Percentiles rank a stretch among this genome's conserved stretches.
Evolutionary conservation across 2,113 vertebrate genomes (phyloP).

Genomic region (Cyprinodon brontotheroides): DNA sequence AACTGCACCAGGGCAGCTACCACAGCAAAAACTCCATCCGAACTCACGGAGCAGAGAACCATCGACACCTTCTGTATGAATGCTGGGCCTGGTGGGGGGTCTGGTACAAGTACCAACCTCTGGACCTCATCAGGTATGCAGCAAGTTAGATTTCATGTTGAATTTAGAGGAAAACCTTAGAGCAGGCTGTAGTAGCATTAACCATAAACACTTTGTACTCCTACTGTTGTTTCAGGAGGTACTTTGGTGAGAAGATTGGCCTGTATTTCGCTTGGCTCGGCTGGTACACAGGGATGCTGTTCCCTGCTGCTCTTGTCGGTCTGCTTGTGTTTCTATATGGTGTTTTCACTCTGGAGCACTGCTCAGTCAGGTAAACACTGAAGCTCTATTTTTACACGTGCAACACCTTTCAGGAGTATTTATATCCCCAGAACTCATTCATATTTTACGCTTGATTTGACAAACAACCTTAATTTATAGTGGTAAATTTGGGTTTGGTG

Average conservation of each 20-base stretch:
- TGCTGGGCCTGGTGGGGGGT: conserved; percentile 95
- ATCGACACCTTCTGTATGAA: conserved; percentile 90
- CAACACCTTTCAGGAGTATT: not conserved
- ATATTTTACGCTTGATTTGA: not conserved
- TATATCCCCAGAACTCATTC: not conserved
- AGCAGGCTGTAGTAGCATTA: not conserved
- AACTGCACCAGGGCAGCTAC: conserved; percentile 85
- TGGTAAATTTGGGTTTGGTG: conserved; percentile 44
- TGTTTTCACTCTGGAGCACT: conserved; percentile 89
- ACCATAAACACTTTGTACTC: not conserved
- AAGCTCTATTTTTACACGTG: not conserved
- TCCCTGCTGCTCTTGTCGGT: conserved; percentile 93
- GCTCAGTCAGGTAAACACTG: conserved; percentile 90
- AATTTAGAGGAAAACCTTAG: not conserved
- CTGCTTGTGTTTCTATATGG: conserved; percentile 94
- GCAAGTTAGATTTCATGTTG: not conserved
- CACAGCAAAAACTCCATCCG: conserved; percentile 92
- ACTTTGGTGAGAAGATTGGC: conserved; percentile 97
- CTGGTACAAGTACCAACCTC: conserved; percentile 96
- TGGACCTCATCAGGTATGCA: conserved; percentile 86
- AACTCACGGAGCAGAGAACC: conserved; percentile 91
- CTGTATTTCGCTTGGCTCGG: conserved; percentile 97
- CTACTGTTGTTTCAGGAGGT: conserved; percentile 79
- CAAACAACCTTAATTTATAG: not conserved
- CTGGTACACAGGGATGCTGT: conserved; percentile 98